Conservation (phyloP, 2,113 vertebrate species). For the Chlamydotis undulata region DNA sequence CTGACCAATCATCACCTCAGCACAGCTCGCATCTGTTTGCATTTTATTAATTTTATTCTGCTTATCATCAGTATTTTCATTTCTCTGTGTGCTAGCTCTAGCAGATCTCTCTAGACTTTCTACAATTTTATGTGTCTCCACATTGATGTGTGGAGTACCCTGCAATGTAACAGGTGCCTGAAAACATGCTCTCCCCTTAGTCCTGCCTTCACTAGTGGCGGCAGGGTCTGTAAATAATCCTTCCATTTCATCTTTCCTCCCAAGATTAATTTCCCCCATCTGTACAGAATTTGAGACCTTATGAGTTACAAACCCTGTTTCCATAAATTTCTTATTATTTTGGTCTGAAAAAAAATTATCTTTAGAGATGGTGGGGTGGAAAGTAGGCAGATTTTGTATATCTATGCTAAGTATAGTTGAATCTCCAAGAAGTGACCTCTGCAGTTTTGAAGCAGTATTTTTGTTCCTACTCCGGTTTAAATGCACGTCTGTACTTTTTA, state of each 20-base stretch:
- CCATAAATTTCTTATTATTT: slow-evolving; percentile 18
- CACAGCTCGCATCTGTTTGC: neutral
- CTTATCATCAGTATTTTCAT: neutral
- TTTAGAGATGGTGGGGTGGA: neutral
- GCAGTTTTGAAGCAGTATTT: neutral
- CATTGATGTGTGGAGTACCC: neutral
- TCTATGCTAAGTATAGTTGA: neutral
- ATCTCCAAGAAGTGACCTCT: neutral
- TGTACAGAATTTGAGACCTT: neutral
- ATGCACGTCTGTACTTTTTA: neutral
- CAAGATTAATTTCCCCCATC: neutral
- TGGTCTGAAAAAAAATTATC: neutral
- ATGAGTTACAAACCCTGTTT: neutral
- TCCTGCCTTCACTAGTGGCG: neutral
- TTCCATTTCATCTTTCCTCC: neutral
- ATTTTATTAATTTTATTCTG: neutral
- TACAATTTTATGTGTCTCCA: neutral
- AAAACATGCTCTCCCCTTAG: neutral
- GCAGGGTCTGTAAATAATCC: neutral
- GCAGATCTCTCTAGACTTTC: neutral
- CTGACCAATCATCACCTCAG: neutral
- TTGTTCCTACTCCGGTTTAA: neutral
- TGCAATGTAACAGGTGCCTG: neutral
- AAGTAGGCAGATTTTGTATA: neutral
- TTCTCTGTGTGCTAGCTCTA: neutral